Base-by-base conservation (phyloP, 2,888 invertebrate species). In the Xylota sylvarum region DNA sequence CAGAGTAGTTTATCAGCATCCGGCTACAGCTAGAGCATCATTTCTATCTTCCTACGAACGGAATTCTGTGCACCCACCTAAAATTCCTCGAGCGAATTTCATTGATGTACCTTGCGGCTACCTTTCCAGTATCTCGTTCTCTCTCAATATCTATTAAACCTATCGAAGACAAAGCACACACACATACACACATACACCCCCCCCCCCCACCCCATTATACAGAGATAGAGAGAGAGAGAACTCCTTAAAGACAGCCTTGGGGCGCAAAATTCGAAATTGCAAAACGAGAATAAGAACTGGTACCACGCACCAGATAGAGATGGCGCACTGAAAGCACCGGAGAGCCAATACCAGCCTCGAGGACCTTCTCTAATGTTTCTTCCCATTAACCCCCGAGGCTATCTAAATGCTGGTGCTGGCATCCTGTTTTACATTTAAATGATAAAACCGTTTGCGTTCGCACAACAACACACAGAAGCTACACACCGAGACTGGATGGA, bases 381-480 rank as follows among this genome's bases (percentile, higher is more conserved):
- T 86, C 62, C 69, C 77, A 78, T 82, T 78, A 58, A 5, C 4
- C 46, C 86, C 62, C 6, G 7, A 56, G 62, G 86, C 64, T 48
- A 77, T 78, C 67, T 86, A 73, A 77, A 81, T 85, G 77, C 82
- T 64, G 82, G 86, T 85, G 73, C 82, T 64, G 82, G 86, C 78
- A 86, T 82, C 72, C 81, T 86, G 67, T 86, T 86, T 86, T 86
- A 86, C 86, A 86, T 86, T 86, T 86, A 86, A 86, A 86, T 86
- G 86, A 86, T 86, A 78, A 78, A 86, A 86, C 86, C 77, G 86
- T 82, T 86, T 82, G 82, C 82, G 55, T 78, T 78, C 35, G 67
- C 73, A 67, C 62, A 86, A 77, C 72, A 73, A 70, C 73, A 86
- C 64, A 86, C 82, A 77, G 72, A 81, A 81, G 85, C 81, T 70